phyloP scores from a whole-genome alignment of 2,888 invertebrate genomes.

The Rhagium mordax region DNA sequence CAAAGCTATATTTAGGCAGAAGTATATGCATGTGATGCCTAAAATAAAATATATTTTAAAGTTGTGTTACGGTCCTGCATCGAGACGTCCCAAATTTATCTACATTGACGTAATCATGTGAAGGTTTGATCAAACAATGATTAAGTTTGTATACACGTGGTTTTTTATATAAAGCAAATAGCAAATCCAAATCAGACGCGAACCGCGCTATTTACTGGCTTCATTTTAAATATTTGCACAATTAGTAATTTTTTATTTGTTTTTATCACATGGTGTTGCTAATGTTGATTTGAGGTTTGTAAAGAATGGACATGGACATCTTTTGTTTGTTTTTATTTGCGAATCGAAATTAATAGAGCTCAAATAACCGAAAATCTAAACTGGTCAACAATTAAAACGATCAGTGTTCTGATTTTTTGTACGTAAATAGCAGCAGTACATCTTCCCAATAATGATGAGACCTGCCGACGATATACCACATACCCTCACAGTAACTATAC shows the following conservation, averaged over 20 bases:
- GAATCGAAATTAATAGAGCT: too few species aligned
- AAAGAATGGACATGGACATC: background rate
- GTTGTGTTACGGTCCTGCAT: conserved; percentile 1
- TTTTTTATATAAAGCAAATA: conserved; percentile 2
- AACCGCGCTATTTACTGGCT: background rate
- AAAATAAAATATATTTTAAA: background rate
- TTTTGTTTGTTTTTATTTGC: background rate
- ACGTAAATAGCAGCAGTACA: too few species aligned
- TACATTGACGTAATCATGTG: conserved; percentile 6
- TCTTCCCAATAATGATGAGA: too few species aligned
- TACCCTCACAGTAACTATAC: too few species aligned
- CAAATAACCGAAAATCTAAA: too few species aligned
- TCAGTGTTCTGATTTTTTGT: too few species aligned
- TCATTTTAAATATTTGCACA: background rate
- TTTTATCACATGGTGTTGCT: background rate
- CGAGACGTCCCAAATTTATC: background rate
- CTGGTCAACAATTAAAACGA: too few species aligned
- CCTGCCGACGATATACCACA: too few species aligned
- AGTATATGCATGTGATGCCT: too few species aligned
- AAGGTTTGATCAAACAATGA: background rate
- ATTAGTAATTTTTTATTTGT: background rate
- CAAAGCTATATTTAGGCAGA: too few species aligned
- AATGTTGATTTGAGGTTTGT: background rate
- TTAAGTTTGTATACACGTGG: background rate
- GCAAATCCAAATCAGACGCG: background rate